These are phyloP conservation scores for Sander vitreus DNA, from an alignment of 2,113 vertebrate genomes.

Conservation along the genomic window DNA sequence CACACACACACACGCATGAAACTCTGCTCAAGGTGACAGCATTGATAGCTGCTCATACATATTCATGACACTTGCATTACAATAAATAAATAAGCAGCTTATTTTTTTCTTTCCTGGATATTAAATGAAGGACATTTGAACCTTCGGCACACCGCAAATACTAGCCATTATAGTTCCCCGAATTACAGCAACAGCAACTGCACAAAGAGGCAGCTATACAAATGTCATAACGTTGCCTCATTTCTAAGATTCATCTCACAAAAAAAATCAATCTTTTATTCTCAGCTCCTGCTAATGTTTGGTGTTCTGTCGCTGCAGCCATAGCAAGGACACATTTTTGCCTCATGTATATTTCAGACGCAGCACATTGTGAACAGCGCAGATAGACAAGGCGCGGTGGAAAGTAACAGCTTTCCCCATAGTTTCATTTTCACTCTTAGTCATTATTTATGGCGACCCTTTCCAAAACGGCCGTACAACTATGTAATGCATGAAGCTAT, in stretches of 20 bases:
- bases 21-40: slow-evolving; percentile 68
- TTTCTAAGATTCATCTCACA: slow-evolving; percentile 54
- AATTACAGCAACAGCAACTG: slow-evolving; percentile 26
- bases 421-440: slow-evolving; percentile 69
- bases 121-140: slow-evolving; percentile 70
- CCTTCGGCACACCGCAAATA: slow-evolving; percentile 27
- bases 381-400: slow-evolving; percentile 41
- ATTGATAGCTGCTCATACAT: slow-evolving; percentile 71
- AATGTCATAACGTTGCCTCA: slow-evolving; percentile 50
- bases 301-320: slow-evolving; percentile 17
- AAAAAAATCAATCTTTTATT: slow-evolving; percentile 40
- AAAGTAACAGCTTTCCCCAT: slow-evolving; percentile 69
- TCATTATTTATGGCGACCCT: slow-evolving; percentile 71
- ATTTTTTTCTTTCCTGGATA: slow-evolving; percentile 60
- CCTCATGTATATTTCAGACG: slow-evolving; percentile 79
- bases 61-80: slow-evolving; percentile 72
- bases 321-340: slow-evolving; percentile 57
- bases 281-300: slow-evolving; percentile 8
- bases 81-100: slow-evolving; percentile 78
- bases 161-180: slow-evolving; percentile 30
- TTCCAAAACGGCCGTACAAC: slow-evolving; percentile 61
- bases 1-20: neutral
- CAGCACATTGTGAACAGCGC: slow-evolving; percentile 57
- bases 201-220: slow-evolving; percentile 40
- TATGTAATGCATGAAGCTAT: slow-evolving; percentile 67